phyloP scores from a whole-genome alignment of 2,113 vertebrate species.

The Sclerurus mexicanus region DNA sequence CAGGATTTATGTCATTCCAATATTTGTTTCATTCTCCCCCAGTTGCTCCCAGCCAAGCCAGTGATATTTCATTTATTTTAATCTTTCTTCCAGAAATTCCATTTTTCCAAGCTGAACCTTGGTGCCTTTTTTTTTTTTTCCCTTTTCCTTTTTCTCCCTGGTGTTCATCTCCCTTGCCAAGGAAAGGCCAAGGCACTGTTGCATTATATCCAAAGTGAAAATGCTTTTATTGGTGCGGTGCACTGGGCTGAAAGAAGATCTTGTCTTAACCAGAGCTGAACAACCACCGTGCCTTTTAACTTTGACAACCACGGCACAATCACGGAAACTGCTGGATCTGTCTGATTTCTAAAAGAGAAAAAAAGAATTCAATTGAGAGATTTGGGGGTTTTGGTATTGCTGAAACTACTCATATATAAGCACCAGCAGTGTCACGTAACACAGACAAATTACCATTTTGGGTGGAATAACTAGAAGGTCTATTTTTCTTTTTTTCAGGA shows the following conservation, averaged over 20 bases:
- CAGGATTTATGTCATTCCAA: slow-evolving; percentile 64
- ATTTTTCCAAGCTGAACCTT: slow-evolving; percentile 56
- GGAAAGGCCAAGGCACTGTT: neutral
- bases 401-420: neutral
- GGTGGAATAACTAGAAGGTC: neutral
- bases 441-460: neutral
- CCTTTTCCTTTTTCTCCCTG: neutral
- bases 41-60: slow-evolving; percentile 46
- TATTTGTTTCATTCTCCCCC: slow-evolving; percentile 51
- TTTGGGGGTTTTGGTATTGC: neutral
- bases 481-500: neutral
- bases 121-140: neutral
- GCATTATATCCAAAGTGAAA: neutral
- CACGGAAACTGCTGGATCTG: neutral
- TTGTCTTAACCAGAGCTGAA: neutral
- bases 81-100: slow-evolving; percentile 61
- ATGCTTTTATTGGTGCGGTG: neutral
- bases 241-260: neutral
- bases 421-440: neutral
- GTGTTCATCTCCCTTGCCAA: slow-evolving; percentile 26
- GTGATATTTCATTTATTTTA: slow-evolving; percentile 66
- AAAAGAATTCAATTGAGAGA: neutral
- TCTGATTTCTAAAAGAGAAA: neutral
- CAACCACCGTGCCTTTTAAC: neutral
- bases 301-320: neutral